Evolutionary conservation across 2,888 invertebrate species (phyloP), one percentile per base, ranked within the genome.

Genomic region (Euplagia quadripunctaria): DNA sequence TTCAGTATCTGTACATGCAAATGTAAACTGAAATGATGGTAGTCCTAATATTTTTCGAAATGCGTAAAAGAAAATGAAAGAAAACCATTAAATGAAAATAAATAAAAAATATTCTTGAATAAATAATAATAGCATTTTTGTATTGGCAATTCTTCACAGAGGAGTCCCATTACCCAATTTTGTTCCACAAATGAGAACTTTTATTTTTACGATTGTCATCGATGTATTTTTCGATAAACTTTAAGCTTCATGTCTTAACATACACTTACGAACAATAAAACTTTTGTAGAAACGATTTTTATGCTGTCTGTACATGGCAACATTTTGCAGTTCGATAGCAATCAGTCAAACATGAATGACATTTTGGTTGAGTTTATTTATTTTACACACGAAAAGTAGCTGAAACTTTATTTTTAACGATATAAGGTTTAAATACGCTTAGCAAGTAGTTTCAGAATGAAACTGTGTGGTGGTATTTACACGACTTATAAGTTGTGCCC

Each of bases 321-420:
- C 82, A 84, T 85, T 87, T 88, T 83, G 82, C 84, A 85, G 84
- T 87, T 91, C 88, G 92, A 92, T 92, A 87, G 89, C 85, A 85
- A 92, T 92, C 92, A 87, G 87, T 90, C 91, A 90, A 90, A 91
- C 88, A 89, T 86, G 87, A 90, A 91, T 91, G 91, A 91, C 91
- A 91, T 91, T 91, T 90, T 87, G 83, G 82, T 79, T 73, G 71
- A 64, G 72, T 74, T 82, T 20, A n/a, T 68, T 67, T 58, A 61
- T 64, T 55, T 55, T 58, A 20, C 58, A 42, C 14, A 17, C 41
- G 43, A 43, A 67, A 67, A 41, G n/a, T n/a, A 41, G 20, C 31
- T 6, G 9, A 7, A 9, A 46, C 49, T 55, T 68, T 65, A 68
- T 64, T 31, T 0, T 6, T 0, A 14, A n/a, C 1, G 58, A 5